phyloP scores from a whole-genome alignment of 1,140 invertebrate genomes.

The Thalassaphorura encarpata region DNA sequence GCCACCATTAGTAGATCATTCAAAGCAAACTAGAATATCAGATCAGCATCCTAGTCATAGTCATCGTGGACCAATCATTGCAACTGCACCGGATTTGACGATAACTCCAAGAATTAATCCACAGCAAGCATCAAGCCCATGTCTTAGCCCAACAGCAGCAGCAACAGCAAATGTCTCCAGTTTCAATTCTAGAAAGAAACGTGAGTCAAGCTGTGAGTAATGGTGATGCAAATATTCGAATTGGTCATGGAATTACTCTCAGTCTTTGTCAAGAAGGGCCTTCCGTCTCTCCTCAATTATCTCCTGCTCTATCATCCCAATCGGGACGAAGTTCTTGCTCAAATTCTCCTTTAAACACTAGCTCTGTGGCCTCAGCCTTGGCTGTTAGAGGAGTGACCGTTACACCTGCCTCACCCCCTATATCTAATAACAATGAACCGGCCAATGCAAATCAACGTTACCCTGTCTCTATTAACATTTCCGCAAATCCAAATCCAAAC shows the following conservation, averaged over 20 bases:
- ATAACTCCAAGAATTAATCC: background rate
- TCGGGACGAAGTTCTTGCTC: background rate
- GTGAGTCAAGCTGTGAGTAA: background rate
- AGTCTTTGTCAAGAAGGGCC: slow-evolving; percentile 26
- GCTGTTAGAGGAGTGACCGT: slow-evolving; percentile 29
- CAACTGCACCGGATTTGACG: too few species aligned
- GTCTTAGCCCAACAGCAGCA: background rate
- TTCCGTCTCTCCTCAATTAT: background rate
- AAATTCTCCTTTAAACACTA: background rate
- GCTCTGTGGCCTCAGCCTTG: slow-evolving; percentile 13
- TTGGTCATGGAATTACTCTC: slow-evolving; percentile 24
- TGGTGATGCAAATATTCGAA: slow-evolving; percentile 13
- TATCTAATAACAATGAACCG: background rate
- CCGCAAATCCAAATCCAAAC: background rate
- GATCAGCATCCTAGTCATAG: too few species aligned
- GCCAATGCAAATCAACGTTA: background rate
- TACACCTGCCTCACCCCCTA: slow-evolving; percentile 23
- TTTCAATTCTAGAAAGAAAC: slow-evolving; percentile 4
- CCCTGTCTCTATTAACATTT: background rate
- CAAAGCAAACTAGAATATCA: too few species aligned
- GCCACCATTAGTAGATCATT: too few species aligned
- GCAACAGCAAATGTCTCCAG: slow-evolving; percentile 3
- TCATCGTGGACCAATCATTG: too few species aligned
- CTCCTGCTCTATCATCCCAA: background rate
- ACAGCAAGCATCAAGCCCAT: too few species aligned